Base-by-base conservation (phyloP, 2,797 vertebrate species). In the Huso huso region DNA sequence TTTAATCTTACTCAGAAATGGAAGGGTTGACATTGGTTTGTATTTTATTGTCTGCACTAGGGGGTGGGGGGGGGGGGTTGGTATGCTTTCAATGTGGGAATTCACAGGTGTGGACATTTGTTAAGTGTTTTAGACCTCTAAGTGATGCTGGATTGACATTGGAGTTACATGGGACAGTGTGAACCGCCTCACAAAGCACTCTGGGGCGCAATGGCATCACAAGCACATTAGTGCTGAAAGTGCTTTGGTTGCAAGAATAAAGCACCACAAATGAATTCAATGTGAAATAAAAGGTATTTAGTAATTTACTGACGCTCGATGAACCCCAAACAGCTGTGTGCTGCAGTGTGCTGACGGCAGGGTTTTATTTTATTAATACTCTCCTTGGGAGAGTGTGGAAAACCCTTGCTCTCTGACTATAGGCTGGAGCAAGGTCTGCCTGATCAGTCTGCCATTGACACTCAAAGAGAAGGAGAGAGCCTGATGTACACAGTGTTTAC, bases 221-320 rank as follows among this genome's bases (percentile, higher is more conserved):
- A 55, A 51, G 6, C 15, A 5, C 60, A n/a, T 48, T 48, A 62
- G 66, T 10, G 49, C 9, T 15, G 15, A 52, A 68, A 68, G 11
- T 49, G 52, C 62, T 68, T 64, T n/a, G 67, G 67, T 58, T 58
- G 62, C 62, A 64, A 57, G 18, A 62, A 49, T 13, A 57, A 64
- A 65, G 55, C 50, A 48, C 49, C 68, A 65, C 49, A 65, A 23
- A 50, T 65, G 13, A 15, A 64, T 51, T 61, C 59, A 49, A 11
- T 63, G 48, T 11, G 61, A 15, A 53, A 66, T 53, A 65, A 61
- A 57, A 49, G 48, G 58, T 62, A 61, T 58, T 62, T 53, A 64
- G 65, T 53, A 18, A 68, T 68, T 68, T 62, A 62, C 48, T 62
- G 65, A 52, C 61, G 49, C 52, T 11, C 49, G 23, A 18, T 37